Conservation (phyloP, 2,797 vertebrate species). For the Pseudopleuronectes americanus region DNA sequence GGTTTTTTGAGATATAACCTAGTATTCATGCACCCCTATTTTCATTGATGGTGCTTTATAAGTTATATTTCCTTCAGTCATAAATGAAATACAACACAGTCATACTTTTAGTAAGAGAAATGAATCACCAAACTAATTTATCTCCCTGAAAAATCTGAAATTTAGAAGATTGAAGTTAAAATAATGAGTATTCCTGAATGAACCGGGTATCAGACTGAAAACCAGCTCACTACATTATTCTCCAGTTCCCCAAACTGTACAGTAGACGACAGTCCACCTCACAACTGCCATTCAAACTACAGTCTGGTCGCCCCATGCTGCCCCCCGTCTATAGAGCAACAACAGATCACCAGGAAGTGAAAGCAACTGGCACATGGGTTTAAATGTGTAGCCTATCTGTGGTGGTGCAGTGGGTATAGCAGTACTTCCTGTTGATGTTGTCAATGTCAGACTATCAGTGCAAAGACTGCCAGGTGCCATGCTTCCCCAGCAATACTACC, state of each 20-base stretch:
- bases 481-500: too few species aligned
- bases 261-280: background rate
- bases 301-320: constrained; percentile 20
- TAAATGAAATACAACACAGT: too few species aligned
- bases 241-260: background rate
- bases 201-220: too few species aligned
- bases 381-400: constrained; percentile 19
- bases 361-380: constrained; percentile 29
- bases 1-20: background rate
- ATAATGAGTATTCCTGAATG: too few species aligned
- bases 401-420: constrained; percentile 44
- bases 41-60: background rate
- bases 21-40: background rate
- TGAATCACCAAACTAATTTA: too few species aligned
- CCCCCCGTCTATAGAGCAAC: constrained; percentile 9
- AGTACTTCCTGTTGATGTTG: constrained; percentile 59
- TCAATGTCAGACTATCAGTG: constrained; percentile 20
- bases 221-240: background rate
- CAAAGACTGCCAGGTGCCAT: constrained; percentile 19
- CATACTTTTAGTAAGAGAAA: too few species aligned
- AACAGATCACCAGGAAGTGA: constrained; percentile 49
- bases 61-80: too few species aligned
- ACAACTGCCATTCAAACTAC: constrained; percentile 16
- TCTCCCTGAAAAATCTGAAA: background rate
- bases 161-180: background rate